Percentiles rank a stretch among this genome's conserved stretches.
phyloP scores from a whole-genome alignment of 2,797 vertebrate genomes.

The Jordanella pulchra region DNA sequence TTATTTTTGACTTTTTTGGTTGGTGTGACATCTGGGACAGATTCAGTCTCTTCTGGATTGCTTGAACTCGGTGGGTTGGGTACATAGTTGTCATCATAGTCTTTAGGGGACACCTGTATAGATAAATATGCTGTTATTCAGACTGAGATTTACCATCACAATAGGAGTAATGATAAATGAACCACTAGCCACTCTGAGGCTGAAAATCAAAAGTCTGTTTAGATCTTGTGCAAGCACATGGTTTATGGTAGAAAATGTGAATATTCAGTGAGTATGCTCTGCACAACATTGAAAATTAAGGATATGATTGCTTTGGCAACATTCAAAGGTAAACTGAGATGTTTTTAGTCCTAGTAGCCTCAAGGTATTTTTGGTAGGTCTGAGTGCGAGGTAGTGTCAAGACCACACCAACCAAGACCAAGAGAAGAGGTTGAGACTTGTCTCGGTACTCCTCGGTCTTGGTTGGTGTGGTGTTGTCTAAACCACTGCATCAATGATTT shows the following conservation, averaged over 20 bases:
- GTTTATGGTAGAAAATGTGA: background rate
- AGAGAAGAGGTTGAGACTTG: no score
- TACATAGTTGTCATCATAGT: slow-evolving; percentile 88
- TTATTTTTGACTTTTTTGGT: slow-evolving; percentile 84
- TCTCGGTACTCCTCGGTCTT: no score
- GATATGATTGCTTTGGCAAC: background rate
- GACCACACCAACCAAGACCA: no score
- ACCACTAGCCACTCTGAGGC: background rate
- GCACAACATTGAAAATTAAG: background rate
- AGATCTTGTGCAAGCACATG: background rate
- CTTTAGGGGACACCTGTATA: slow-evolving; percentile 84
- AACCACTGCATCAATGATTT: no score
- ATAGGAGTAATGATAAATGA: background rate
- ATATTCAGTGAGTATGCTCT: background rate
- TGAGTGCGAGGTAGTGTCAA: no score
- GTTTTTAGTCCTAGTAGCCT: background rate
- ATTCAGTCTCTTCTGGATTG: slow-evolving; percentile 79
- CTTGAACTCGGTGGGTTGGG: slow-evolving; percentile 72
- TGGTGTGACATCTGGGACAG: slow-evolving; percentile 62
- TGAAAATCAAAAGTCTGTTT: background rate
- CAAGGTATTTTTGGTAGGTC: background rate
- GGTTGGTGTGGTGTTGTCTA: no score
- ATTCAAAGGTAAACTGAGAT: no score
- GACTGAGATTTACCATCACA: background rate
- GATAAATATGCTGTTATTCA: background rate